These are phyloP conservation scores for Nyctereutes procyonoides DNA, from an alignment of 2,113 vertebrate species.

Conservation along the genomic window DNA sequence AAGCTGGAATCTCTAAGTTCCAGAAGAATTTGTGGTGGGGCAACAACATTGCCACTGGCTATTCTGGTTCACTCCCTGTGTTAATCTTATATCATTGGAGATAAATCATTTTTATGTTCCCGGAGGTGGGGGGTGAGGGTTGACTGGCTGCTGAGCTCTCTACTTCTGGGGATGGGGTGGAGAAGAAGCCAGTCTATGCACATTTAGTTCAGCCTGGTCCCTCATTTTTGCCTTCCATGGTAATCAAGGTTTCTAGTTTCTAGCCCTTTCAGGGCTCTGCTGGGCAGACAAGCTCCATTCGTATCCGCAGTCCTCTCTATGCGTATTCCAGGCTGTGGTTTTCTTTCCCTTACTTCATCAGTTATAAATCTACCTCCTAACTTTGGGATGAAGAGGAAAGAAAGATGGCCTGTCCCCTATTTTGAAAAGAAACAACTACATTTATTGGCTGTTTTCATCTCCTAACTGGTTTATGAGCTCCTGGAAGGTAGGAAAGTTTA, in stretches of 20 bases:
- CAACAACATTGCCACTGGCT: background rate
- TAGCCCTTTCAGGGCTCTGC: background rate
- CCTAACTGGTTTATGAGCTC: background rate
- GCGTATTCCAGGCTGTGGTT: background rate
- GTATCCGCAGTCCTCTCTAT: background rate
- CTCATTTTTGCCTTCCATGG: background rate
- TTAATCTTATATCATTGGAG: background rate
- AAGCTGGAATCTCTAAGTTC: background rate
- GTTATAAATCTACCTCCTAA: background rate
- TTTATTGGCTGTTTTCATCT: background rate
- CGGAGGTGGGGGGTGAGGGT: background rate
- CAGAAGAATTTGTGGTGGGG: background rate
- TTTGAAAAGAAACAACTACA: background rate
- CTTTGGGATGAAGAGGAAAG: background rate
- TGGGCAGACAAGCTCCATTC: background rate
- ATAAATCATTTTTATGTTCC: background rate
- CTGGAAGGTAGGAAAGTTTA: background rate
- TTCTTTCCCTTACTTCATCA: background rate
- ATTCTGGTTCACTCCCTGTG: background rate
- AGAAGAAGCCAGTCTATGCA: background rate
- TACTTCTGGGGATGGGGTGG: background rate
- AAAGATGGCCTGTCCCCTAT: background rate
- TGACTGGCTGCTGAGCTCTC: background rate
- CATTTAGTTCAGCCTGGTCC: background rate
- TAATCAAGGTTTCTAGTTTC: background rate